Evolutionary conservation across 2,113 vertebrate species (phyloP), one percentile per base, ranked within the genome.

Genomic region (Hippolais icterina): DNA sequence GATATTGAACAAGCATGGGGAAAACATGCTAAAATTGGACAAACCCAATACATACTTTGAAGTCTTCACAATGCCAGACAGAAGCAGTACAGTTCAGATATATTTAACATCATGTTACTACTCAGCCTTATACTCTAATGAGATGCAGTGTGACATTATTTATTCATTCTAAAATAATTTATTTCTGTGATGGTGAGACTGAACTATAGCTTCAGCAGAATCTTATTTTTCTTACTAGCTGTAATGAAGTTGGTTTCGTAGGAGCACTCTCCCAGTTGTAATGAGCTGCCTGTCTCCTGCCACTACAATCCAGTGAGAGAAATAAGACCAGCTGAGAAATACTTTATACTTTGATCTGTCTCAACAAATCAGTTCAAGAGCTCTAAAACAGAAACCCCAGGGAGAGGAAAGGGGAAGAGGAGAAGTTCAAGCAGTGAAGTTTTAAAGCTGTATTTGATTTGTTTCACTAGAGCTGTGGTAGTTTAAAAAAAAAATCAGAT

Each of bases 361-460:
- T 97, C 89, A 86, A 92, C 90, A 97, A 96, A 97, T 96, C 90
- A 96, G 49, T 90, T 94, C 84, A 92, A 89, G 83, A 87, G 83
- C 95, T 96, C 90, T 95, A 85, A 96, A 95, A 75, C 53, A 93
- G 65, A 94, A 90, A 86, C 83, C 76, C 76, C 60, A 54, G 94
- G 68, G 94, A 95, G 86, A 83, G 24, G 42, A 39, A 57, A 70
- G 16, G 65, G 37, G 59, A 75, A 94, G 78, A 94, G 33, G 71
- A 83, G 39, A 91, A 64, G 77, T 94, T 94, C 68, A 82, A 76
- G 66, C 81, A 49, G 79, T 37, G 76, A 94, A 84, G 64, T 95
- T 75, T 97, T 92, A 96, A 96, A 94, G 53, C 27, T 76, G 33
- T 27, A 59, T 83, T 93, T 97, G 87, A 96, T 95, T 97, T 96